These are phyloP conservation scores for Sphenodon punctatus DNA, from an alignment of 2,797 vertebrate genomes.

Conservation along the genomic window DNA sequence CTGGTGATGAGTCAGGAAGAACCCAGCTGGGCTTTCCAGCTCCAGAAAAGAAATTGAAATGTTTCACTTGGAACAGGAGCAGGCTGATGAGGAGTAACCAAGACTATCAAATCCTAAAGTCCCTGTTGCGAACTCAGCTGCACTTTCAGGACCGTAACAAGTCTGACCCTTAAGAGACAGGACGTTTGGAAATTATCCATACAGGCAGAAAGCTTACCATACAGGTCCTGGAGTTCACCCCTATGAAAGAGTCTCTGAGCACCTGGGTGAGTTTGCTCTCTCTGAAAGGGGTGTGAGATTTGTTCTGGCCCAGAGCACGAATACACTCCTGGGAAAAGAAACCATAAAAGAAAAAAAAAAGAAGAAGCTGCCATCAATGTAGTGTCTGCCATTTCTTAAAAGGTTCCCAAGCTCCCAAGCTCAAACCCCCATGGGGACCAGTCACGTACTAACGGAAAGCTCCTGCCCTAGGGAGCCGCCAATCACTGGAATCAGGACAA, in stretches of 20 bases:
- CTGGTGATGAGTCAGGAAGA: background rate
- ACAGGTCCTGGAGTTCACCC: constrained; percentile 93
- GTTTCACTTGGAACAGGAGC: background rate
- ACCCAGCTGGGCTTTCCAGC: background rate
- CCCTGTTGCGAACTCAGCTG: background rate
- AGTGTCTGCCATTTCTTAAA: background rate
- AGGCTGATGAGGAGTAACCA: background rate
- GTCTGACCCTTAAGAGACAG: too few species aligned
- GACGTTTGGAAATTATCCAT: too few species aligned
- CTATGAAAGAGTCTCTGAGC: constrained; percentile 95
- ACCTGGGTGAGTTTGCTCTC: constrained; percentile 98
- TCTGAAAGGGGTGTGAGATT: constrained; percentile 93
- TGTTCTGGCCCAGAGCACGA: constrained; percentile 93
- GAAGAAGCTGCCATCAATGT: background rate
- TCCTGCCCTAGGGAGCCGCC: background rate
- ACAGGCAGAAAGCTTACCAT: too few species aligned
- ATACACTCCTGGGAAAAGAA: constrained; percentile 89
- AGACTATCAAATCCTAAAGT: background rate
- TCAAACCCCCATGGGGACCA: too few species aligned
- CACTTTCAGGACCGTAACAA: too few species aligned
- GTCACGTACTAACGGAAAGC: background rate
- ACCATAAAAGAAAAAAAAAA: background rate
- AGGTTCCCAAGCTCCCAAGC: too few species aligned
- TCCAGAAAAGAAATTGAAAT: background rate
- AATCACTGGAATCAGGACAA: background rate